Conservation (phyloP, 1,140 invertebrate species). For the Neelides sp. region DNA sequence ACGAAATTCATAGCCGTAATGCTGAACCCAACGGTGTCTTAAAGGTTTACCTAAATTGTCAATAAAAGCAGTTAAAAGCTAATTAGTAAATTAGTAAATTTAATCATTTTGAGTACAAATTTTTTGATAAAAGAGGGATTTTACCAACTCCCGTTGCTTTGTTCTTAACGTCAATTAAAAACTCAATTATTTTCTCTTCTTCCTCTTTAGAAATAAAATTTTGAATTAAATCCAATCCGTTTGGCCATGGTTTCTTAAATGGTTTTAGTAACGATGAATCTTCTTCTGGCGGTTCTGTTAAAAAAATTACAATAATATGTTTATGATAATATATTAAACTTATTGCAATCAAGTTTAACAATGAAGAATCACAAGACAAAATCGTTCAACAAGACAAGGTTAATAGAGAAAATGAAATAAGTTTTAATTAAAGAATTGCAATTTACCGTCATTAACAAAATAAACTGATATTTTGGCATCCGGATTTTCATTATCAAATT, state of each 20-base stretch:
- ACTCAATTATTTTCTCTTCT: slow-evolving; percentile 50
- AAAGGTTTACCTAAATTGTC: slow-evolving; percentile 40
- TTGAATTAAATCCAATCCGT: slow-evolving; percentile 56
- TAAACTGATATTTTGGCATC: slow-evolving; percentile 50
- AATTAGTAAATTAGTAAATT: neutral
- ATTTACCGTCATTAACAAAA: slow-evolving; percentile 40
- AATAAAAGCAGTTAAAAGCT: neutral
- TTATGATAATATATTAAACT: neutral
- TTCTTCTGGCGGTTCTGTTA: slow-evolving; percentile 24
- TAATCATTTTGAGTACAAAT: neutral
- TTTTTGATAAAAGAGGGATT: neutral
- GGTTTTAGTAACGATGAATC: neutral
- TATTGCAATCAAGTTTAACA: neutral
- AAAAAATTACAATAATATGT: neutral
- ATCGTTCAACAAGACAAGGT: slow-evolving; percentile 2
- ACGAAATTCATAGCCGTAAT: slow-evolving; percentile 87
- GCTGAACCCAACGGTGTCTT: slow-evolving; percentile 77
- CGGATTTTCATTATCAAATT: slow-evolving; percentile 41
- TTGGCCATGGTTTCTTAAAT: slow-evolving; percentile 39
- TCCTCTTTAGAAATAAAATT: slow-evolving; percentile 62
- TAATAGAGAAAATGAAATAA: slow-evolving; percentile 2
- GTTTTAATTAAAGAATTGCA: neutral
- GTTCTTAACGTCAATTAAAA: slow-evolving; percentile 43
- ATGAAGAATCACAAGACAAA: neutral
- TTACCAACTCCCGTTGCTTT: slow-evolving; percentile 12